Base-by-base conservation (phyloP, 2,888 invertebrate genomes). In the Dasysyrphus tricinctus region DNA sequence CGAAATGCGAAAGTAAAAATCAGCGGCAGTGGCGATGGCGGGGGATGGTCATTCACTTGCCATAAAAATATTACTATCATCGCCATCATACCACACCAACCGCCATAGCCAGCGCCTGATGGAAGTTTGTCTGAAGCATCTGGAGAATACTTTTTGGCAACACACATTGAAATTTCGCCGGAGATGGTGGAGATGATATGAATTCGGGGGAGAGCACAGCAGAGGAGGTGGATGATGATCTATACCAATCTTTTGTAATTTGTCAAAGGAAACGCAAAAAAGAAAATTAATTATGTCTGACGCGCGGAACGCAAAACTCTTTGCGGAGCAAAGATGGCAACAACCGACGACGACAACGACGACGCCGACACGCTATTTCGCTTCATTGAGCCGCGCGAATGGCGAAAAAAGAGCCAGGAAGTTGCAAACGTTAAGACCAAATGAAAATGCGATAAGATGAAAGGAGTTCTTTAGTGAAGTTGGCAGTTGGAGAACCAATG, bases 171-270 rank as follows among this genome's bases (percentile, higher is more conserved):
- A 74, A 80, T 34, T 37, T 65, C n/a, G 61, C 9, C 16, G 47
- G 3, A n/a, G 47, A 34, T 54, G 51, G 19, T 12, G 12, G 12
- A 11, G 59, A 32, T 14, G 56, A n/a, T 16, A 34, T 56, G 32
- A 56, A 32, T 49, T 72, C 9, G 34, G 57, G 11, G 29, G 8
- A 14, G 16, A 29, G 9, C 11, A 67, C 1, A 16, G n/a, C n/a
- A n/a, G n/a, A n/a, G n/a, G 24, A 37, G 56, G 34, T 47, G 11
- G 37, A 47, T 32, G 42, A 47, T 42, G 72, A 72, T 77, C 72
- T 54, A 54, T 69, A 47, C 57, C 81, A 54, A 77, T 77, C 76
- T 73, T 81, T 81, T 77, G 77, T 81, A 81, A 81, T 81, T 81
- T 81, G 81, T 81, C 76, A 81, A 81, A 81, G 77, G 77, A 65